Conservation (phyloP, 2,797 vertebrate species). For the Menidia menidia region DNA sequence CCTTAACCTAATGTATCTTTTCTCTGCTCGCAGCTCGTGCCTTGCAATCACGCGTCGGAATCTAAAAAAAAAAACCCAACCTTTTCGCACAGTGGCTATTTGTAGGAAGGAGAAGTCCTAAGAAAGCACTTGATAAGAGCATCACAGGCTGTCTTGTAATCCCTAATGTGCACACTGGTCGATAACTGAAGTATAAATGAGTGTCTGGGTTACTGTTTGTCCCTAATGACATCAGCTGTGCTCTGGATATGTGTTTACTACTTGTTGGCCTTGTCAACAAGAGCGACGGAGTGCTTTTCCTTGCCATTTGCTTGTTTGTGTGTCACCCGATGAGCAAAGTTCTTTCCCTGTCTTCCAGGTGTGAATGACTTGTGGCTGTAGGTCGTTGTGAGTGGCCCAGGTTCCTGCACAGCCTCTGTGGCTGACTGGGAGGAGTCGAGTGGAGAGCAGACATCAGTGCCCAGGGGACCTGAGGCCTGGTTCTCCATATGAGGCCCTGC, state of each 20-base stretch:
- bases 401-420: constrained; percentile 77
- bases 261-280: constrained; percentile 59
- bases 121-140: constrained; percentile 33
- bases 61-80: constrained; percentile 4
- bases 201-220: constrained; percentile 52
- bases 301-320: constrained; percentile 61
- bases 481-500: constrained; percentile 84
- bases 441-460: constrained; percentile 79
- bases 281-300: constrained; percentile 66
- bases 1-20: constrained; percentile 28
- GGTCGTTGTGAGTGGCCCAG: constrained; percentile 74
- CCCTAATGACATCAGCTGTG: constrained; percentile 61
- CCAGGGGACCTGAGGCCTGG: constrained; percentile 79
- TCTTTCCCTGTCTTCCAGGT: constrained; percentile 77
- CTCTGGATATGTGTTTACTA: constrained; percentile 53
- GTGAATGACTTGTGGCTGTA: constrained; percentile 83
- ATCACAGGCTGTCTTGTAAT: constrained; percentile 36
- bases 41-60: background rate
- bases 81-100: constrained; percentile 7
- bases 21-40: background rate
- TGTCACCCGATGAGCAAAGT: constrained; percentile 62
- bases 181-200: constrained; percentile 57
- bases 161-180: constrained; percentile 48
- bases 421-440: constrained; percentile 79
- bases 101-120: background rate